Evolutionary conservation across 2,888 invertebrate genomes (phyloP).

Genomic region (Drosophila parthenogenetica): DNA sequence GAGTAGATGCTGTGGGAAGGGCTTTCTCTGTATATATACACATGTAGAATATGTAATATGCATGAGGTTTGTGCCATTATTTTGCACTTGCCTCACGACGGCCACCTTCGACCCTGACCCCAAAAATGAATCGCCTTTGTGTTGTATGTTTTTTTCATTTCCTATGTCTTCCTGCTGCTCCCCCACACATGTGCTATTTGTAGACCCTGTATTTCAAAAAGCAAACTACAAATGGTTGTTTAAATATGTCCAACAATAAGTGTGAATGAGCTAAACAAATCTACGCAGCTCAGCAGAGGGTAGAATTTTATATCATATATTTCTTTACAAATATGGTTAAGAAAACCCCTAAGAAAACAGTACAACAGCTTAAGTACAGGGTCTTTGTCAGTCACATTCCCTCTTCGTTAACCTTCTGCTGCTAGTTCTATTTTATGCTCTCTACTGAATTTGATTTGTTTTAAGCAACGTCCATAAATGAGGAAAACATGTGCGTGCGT

Average conservation of each 20-base stretch:
- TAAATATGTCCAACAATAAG: background rate
- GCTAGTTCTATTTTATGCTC: conserved; percentile 1
- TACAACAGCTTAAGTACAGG: background rate
- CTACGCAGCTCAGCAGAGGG: too few relatives aligned
- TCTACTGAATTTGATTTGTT: conserved; percentile 68
- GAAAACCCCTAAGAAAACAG: too few relatives aligned
- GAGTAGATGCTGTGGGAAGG: background rate
- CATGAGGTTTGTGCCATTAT: conserved; percentile 69
- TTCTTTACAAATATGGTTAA: too few relatives aligned
- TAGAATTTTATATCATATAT: too few relatives aligned
- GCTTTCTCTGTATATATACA: conserved; percentile 4
- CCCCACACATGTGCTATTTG: conserved; percentile 30
- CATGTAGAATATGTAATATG: conserved; percentile 62
- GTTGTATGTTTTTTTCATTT: conserved; percentile 38
- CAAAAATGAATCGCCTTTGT: conserved; percentile 45
- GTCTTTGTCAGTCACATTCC: background rate
- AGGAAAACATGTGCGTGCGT: conserved; percentile 23
- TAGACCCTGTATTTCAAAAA: background rate
- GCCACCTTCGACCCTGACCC: conserved; percentile 75
- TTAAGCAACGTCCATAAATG: conserved; percentile 55
- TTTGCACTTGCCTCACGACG: conserved; percentile 56
- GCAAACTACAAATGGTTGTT: background rate
- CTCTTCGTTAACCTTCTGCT: background rate
- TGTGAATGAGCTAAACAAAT: background rate
- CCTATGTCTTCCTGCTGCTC: conserved; percentile 32